phyloP scores from a whole-genome alignment of 2,113 vertebrate species.

The Rhinoptilus africanus region DNA sequence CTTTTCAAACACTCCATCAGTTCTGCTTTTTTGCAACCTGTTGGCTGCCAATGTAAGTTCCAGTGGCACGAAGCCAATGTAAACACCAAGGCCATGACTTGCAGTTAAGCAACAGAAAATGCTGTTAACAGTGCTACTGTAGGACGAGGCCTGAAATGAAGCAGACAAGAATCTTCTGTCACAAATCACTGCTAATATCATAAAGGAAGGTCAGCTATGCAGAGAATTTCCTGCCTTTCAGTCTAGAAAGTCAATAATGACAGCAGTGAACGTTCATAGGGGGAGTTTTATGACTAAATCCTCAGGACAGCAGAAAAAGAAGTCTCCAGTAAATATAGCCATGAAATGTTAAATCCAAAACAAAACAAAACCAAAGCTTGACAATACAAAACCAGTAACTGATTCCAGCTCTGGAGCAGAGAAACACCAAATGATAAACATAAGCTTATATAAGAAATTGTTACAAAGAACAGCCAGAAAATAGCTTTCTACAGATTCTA shows the following conservation, averaged over 20 bases:
- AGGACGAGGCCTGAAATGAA: background rate
- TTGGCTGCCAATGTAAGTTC: background rate
- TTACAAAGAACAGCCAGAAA: background rate
- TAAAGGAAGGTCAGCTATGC: constrained; percentile 60
- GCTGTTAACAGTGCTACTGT: constrained; percentile 1
- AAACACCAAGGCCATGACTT: constrained; percentile 2
- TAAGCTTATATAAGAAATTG: background rate
- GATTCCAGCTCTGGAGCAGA: background rate
- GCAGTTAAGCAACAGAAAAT: constrained; percentile 1
- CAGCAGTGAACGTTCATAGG: constrained; percentile 22
- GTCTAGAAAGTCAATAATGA: constrained; percentile 42
- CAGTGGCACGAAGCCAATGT: background rate
- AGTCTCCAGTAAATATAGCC: background rate
- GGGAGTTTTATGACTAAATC: constrained; percentile 3
- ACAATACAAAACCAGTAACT: background rate
- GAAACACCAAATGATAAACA: background rate
- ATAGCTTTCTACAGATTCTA: background rate
- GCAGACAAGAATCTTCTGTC: background rate
- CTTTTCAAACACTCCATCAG: background rate
- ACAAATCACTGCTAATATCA: constrained; percentile 47
- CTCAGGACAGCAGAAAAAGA: background rate
- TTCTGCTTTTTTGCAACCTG: background rate
- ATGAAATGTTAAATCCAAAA: background rate
- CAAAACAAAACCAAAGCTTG: background rate
- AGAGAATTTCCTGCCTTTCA: constrained; percentile 72